Percentiles rank a stretch among this genome's conserved stretches.
Evolutionary conservation across 1,140 invertebrate species (phyloP).

Genomic region (Cephus cinctus): DNA sequence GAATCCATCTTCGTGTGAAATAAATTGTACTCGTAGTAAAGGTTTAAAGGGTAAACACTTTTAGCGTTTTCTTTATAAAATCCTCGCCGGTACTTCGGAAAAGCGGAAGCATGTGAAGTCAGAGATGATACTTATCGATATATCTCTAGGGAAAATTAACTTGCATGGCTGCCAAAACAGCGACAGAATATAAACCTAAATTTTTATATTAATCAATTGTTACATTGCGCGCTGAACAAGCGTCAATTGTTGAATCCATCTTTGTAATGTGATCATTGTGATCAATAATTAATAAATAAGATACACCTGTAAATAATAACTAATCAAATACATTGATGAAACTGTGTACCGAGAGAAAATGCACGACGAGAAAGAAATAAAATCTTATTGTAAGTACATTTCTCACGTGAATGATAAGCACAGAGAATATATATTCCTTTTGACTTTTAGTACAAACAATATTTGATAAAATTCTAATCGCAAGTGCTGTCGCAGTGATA

Average conservation of each 20-base stretch:
- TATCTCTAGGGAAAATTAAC: background rate
- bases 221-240: background rate
- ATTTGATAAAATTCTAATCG: background rate
- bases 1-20: conserved; percentile 32
- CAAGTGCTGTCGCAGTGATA: background rate
- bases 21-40: background rate
- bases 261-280: background rate
- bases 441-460: too few relatives aligned
- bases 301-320: background rate
- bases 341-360: background rate
- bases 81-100: background rate
- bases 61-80: background rate
- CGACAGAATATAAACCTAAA: background rate
- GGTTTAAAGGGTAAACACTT: background rate
- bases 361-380: background rate
- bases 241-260: background rate
- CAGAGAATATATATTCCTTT: background rate
- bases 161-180: background rate
- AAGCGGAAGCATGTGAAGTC: conserved; percentile 6
- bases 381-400: background rate
- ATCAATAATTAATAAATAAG: background rate
- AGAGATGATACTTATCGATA: too few relatives aligned
- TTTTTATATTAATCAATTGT: background rate
- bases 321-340: background rate
- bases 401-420: too few relatives aligned